Conservation (phyloP, 2,888 invertebrate genomes). For the Podabrus alpinus region DNA sequence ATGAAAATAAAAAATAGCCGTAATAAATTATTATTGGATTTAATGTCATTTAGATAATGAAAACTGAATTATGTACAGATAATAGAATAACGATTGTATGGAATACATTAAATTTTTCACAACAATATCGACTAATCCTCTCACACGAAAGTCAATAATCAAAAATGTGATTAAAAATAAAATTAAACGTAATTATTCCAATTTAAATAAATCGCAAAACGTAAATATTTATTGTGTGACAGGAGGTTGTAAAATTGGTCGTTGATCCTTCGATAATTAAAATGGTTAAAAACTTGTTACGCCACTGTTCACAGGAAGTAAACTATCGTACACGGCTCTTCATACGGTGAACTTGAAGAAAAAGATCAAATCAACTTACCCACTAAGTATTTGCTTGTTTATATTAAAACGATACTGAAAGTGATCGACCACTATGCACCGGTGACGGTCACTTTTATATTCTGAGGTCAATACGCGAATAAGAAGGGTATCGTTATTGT, state of each 20-base stretch:
- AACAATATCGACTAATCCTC: too few relatives aligned
- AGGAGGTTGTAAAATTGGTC: neutral
- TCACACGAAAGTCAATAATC: too few relatives aligned
- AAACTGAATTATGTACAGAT: neutral
- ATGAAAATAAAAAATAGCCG: neutral
- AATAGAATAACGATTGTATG: neutral
- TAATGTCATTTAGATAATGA: neutral
- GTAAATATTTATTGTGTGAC: neutral
- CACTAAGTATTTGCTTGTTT: neutral
- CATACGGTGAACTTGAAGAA: neutral
- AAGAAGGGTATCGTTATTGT: neutral
- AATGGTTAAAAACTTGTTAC: neutral
- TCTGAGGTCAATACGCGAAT: constrained; percentile 1
- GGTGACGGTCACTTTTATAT: neutral
- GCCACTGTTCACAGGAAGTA: neutral
- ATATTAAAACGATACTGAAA: neutral
- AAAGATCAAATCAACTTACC: neutral
- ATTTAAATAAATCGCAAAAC: neutral
- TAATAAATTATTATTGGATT: neutral
- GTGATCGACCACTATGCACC: neutral
- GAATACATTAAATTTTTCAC: too few relatives aligned
- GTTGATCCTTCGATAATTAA: neutral
- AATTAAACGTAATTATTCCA: neutral
- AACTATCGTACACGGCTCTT: neutral
- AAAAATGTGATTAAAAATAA: too few relatives aligned